These are phyloP conservation scores for Sporophila hypoxantha DNA, from an alignment of 2,113 vertebrate species.

Conservation along the genomic window DNA sequence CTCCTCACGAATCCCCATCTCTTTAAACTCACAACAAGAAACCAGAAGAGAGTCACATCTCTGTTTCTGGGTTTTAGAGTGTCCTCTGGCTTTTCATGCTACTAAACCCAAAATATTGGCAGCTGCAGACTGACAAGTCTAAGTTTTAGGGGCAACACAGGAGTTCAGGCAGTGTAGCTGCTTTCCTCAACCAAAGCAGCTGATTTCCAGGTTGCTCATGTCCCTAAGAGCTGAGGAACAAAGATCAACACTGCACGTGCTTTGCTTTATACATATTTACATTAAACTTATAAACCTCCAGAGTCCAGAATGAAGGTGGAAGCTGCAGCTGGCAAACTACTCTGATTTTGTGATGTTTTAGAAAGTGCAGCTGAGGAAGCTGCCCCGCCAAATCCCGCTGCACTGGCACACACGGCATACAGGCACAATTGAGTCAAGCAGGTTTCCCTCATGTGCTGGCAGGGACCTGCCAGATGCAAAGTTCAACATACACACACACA, in stretches of 20 bases:
- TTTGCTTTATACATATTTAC: neutral
- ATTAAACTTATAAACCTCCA: neutral
- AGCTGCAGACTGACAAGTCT: neutral
- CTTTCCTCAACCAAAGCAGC: neutral
- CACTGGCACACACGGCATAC: neutral
- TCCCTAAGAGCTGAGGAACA: neutral
- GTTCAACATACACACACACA: neutral
- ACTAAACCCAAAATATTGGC: neutral
- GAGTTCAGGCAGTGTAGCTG: neutral
- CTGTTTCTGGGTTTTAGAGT: neutral
- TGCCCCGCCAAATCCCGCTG: neutral
- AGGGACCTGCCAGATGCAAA: neutral
- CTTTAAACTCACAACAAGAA: neutral
- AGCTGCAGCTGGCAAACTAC: neutral
- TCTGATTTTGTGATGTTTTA: neutral
- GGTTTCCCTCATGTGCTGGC: neutral
- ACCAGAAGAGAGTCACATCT: neutral
- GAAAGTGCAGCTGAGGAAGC: neutral
- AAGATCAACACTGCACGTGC: neutral
- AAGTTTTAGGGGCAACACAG: neutral
- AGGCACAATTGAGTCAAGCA: neutral
- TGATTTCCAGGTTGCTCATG: neutral
- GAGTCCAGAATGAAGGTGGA: neutral
- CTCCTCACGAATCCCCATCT: neutral
- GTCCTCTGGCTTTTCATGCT: neutral